Percentiles rank a stretch among this genome's conserved stretches.
These are phyloP conservation scores for Autographa pulchrina DNA, from an alignment of 2,888 invertebrate species.

Conservation along the genomic window DNA sequence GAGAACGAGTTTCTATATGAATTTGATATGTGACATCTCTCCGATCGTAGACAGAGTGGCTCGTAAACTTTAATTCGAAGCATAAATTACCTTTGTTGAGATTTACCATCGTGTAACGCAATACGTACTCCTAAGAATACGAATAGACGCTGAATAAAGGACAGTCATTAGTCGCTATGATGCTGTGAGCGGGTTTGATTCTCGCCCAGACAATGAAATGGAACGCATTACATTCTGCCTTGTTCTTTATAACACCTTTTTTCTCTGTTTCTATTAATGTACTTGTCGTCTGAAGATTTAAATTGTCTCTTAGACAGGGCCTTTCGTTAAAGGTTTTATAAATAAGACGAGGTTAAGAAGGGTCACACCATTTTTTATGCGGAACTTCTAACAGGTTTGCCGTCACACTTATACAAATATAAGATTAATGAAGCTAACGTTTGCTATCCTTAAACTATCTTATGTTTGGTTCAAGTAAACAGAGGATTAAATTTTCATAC, in stretches of 20 bases:
- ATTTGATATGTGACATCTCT: conserved; percentile 82
- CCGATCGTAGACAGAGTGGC: conserved; percentile 78
- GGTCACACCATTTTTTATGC: conserved; percentile 9
- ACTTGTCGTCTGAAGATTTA: conserved; percentile 36
- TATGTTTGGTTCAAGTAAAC: conserved; percentile 56
- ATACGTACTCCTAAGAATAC: conserved; percentile 72
- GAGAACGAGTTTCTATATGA: conserved; percentile 76
- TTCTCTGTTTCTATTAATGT: conserved; percentile 50
- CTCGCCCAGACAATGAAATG: conserved; percentile 61
- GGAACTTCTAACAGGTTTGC: conserved; percentile 12
- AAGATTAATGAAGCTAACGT: conserved; percentile 64
- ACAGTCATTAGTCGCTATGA: conserved; percentile 74
- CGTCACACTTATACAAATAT: conserved; percentile 49
- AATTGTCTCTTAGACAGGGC: conserved; percentile 34
- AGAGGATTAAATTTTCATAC: conserved; percentile 57
- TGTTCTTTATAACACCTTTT: conserved; percentile 53
- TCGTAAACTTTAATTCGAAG: conserved; percentile 82
- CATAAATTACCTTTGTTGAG: conserved; percentile 81
- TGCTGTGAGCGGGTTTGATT: conserved; percentile 64
- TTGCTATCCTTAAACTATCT: conserved; percentile 50
- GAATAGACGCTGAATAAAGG: conserved; percentile 73
- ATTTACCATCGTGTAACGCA: conserved; percentile 79
- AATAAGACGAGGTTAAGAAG: conserved; percentile 8
- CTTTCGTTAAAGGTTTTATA: conserved; percentile 20
- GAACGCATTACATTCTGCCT: conserved; percentile 59